Evolutionary conservation across 2,113 vertebrate genomes (phyloP), one percentile per base, ranked within the genome.

Genomic region (Cyanoliseus patagonus): DNA sequence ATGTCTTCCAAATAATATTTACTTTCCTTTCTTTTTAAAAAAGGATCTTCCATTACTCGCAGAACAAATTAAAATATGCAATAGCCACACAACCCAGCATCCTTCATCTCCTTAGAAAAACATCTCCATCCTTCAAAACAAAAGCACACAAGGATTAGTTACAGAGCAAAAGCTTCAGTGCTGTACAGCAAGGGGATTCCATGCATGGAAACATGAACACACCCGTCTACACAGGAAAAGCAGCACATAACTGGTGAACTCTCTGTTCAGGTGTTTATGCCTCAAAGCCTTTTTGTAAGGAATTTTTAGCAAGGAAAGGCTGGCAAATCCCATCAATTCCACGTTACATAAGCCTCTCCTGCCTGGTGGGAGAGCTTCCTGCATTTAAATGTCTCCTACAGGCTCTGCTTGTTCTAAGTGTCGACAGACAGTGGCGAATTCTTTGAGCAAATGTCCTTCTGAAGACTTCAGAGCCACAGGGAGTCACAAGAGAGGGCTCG

Each of bases 161-260:
- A 68, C 52, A 92, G 70, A 39, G 27, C 53, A 74, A 70, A 85
- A 59, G 24, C 44, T 92, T 55, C 11, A 17, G 1, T 2, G 10
- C 57, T 44, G 12, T 16, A 31, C 37, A 55, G 13, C 3, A 20
- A 31, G 39, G n/a, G 39, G 15, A 3, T 46, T 62, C 46, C 72
- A 59, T 33, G 25, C 1, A 2, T 6, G 8, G 47, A 44, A 51
- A 47, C 62, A 44, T 0, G 6, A 66, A 31, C 18, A 11, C 3
- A 30, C 4, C 22, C 0, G 0, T 3, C 12, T 2, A 3, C 16
- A 41, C 8, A 49, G 17, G 39, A 59, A 68, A 72, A 25, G 70
- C 8, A 5, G 51, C 51, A 51, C 62, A n/a, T n/a, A 53, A 57
- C 39, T 28, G 24, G 9, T 14, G 30, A 87, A 13, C 41, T 70